Evolutionary conservation across 1,140 invertebrate genomes (phyloP).

Genomic region (Heliothis virescens): DNA sequence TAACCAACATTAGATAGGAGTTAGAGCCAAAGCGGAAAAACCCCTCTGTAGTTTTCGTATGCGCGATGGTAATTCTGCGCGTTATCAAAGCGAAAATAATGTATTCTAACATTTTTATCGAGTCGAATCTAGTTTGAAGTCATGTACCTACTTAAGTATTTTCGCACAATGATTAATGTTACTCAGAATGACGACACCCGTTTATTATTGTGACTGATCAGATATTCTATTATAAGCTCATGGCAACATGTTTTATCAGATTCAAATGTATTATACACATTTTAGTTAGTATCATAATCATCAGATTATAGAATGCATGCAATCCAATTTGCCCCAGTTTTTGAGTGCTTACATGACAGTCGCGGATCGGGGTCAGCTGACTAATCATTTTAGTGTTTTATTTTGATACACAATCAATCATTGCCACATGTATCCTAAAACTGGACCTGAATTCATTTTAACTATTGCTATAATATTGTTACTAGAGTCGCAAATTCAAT

Average conservation of each 20-base stretch:
- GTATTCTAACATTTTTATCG: constrained; percentile 6
- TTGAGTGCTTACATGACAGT: constrained; percentile 74
- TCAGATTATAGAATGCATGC: constrained; percentile 54
- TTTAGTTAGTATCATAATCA: constrained; percentile 50
- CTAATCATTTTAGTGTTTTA: constrained; percentile 71
- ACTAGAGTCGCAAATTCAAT: background rate
- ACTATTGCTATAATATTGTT: constrained; percentile 33
- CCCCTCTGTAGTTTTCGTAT: constrained; percentile 1
- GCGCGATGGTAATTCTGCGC: constrained; percentile 11
- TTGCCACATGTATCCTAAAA: constrained; percentile 69
- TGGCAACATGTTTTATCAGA: constrained; percentile 34
- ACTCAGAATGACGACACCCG: constrained; percentile 48
- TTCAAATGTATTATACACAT: constrained; percentile 26
- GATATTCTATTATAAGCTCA: constrained; percentile 39
- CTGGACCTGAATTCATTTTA: constrained; percentile 38
- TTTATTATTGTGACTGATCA: constrained; percentile 36
- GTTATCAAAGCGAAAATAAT: constrained; percentile 28
- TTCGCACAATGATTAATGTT: constrained; percentile 51
- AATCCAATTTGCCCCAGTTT: constrained; percentile 73
- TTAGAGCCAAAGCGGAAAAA: constrained; percentile 40
- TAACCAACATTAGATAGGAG: constrained; percentile 24
- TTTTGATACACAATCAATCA: constrained; percentile 71
- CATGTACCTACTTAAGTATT: constrained; percentile 17
- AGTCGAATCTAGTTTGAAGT: constrained; percentile 1
- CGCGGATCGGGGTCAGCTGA: constrained; percentile 75